Evolutionary conservation across 2,113 vertebrate genomes (phyloP).

Genomic region (Propithecus coquereli): DNA sequence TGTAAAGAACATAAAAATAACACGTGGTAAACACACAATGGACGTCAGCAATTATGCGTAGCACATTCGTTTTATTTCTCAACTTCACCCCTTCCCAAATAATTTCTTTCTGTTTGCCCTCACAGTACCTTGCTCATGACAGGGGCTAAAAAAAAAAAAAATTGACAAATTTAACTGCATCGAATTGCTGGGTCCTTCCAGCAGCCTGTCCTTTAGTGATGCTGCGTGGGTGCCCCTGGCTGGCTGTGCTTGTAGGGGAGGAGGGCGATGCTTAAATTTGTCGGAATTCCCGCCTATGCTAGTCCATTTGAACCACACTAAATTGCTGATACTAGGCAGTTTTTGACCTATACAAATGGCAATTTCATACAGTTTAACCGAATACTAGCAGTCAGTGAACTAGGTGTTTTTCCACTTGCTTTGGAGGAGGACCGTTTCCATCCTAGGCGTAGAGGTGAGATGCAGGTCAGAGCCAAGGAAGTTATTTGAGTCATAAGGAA

Average conservation of each 20-base stretch:
- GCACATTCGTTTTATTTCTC: not conserved
- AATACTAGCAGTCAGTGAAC: not conserved
- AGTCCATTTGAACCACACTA: not conserved
- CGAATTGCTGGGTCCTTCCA: not conserved
- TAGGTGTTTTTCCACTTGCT: not conserved
- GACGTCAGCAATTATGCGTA: not conserved
- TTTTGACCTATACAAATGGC: not conserved
- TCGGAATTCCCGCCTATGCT: not conserved
- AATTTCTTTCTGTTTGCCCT: not conserved
- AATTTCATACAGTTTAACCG: not conserved
- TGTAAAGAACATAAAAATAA: not conserved
- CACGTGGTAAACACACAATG: not conserved
- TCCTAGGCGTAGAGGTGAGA: not conserved
- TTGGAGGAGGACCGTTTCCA: not conserved
- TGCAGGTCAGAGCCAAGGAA: constrained; percentile 16
- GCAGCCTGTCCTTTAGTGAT: not conserved
- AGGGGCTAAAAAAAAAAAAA: not conserved
- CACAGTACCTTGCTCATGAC: not conserved
- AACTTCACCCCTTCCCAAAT: not conserved
- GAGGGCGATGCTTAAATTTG: not conserved
- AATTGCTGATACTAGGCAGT: not conserved
- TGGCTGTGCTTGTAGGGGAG: not conserved
- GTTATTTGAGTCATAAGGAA: not conserved
- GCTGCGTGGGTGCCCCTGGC: not conserved
- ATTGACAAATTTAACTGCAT: not conserved